Percentiles rank a stretch among this genome's conserved stretches.
Evolutionary conservation across 1,140 invertebrate species (phyloP).

Genomic region (Anthonomus grandis): DNA sequence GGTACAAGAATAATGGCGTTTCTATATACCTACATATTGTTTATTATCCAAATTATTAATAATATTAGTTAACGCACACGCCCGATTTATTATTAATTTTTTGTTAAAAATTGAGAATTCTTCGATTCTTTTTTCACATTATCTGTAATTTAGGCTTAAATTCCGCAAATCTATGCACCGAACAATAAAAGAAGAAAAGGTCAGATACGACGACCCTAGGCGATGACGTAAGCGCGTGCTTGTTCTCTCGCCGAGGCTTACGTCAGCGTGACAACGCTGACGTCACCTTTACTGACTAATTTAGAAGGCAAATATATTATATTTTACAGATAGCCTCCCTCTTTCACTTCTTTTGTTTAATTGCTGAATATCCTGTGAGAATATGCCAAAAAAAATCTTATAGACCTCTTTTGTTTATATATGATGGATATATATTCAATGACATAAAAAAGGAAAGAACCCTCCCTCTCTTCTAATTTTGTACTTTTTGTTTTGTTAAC

Average conservation of each 20-base stretch:
- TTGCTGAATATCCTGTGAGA: too few species aligned
- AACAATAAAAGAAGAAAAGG: slow-evolving; percentile 2
- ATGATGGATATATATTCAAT: too few species aligned
- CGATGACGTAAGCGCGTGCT: slow-evolving; percentile 25
- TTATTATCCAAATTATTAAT: background rate
- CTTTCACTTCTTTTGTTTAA: too few species aligned
- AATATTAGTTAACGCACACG: background rate
- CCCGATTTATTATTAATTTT: background rate
- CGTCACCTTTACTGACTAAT: slow-evolving; percentile 24
- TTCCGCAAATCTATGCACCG: background rate
- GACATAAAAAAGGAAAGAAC: too few species aligned
- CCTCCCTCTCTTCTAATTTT: too few species aligned
- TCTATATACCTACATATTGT: background rate
- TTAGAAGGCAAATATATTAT: background rate
- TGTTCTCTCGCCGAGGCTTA: slow-evolving; percentile 19
- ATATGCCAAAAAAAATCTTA: too few species aligned
- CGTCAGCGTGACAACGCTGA: slow-evolving; percentile 22
- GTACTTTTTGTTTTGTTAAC: too few species aligned
- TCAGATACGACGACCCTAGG: slow-evolving; percentile 7
- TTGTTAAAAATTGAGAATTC: too few species aligned
- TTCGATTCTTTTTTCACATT: too few species aligned
- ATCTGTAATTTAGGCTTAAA: background rate
- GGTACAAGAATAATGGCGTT: too few species aligned
- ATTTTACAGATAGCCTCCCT: too few species aligned
- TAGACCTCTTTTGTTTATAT: too few species aligned